These are phyloP conservation scores for Agapostemon virescens DNA, from an alignment of 2,888 invertebrate species.

Conservation along the genomic window DNA sequence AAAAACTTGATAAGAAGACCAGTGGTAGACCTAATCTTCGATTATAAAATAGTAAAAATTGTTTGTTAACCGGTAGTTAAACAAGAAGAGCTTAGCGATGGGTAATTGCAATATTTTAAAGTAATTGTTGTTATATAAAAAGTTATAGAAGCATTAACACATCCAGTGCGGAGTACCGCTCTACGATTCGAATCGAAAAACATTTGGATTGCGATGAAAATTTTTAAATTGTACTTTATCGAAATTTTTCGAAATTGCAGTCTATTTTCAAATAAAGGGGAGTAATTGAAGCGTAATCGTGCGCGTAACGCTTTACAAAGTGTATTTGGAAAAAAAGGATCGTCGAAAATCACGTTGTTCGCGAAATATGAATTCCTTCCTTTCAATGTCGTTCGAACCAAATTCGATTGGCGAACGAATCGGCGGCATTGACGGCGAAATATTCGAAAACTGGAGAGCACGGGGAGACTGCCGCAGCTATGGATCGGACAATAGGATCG, in stretches of 20 bases:
- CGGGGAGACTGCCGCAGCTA: conserved; percentile 53
- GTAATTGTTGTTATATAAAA: neutral
- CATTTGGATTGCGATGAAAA: neutral
- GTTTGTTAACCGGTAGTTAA: no score
- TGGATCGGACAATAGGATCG: conserved; percentile 78
- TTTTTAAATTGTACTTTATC: neutral
- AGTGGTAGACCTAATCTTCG: no score
- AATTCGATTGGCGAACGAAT: conserved; percentile 65
- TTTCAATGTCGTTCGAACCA: conserved; percentile 37
- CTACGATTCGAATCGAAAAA: neutral
- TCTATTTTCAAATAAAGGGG: neutral
- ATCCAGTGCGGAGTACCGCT: neutral
- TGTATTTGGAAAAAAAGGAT: conserved; percentile 28
- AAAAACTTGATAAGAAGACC: no score
- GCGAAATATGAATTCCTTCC: conserved; percentile 49
- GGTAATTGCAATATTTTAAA: neutral
- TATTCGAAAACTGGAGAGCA: conserved; percentile 70
- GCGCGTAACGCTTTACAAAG: conserved; percentile 8
- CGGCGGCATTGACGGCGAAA: conserved; percentile 64
- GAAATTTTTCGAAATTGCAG: neutral
- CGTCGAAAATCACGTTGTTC: conserved; percentile 46
- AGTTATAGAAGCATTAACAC: neutral
- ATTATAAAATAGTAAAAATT: no score
- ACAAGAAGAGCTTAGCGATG: no score
- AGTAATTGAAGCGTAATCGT: conserved; percentile 2